These are phyloP conservation scores for Antrozous pallidus DNA, from an alignment of 2,797 vertebrate species.

Conservation along the genomic window DNA sequence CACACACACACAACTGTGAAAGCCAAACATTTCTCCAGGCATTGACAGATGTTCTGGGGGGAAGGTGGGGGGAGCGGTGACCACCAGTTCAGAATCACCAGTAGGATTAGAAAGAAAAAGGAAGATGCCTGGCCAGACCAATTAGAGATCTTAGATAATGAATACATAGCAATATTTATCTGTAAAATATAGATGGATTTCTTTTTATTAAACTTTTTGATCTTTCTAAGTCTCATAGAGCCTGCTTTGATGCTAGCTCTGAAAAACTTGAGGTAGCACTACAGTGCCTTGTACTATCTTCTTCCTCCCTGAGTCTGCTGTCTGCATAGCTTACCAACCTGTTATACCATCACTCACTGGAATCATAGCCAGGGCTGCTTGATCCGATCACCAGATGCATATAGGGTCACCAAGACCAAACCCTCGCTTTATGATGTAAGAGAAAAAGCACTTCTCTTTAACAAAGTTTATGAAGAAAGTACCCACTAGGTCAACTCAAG, in stretches of 20 bases:
- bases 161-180: neutral
- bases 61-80: neutral
- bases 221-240: neutral
- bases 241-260: neutral
- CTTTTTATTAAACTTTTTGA: neutral
- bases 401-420: slow-evolving; percentile 55
- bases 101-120: neutral
- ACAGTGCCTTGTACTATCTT: slow-evolving; percentile 23
- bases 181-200: neutral
- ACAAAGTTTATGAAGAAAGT: slow-evolving; percentile 20
- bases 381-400: neutral
- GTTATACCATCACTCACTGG: slow-evolving; percentile 65
- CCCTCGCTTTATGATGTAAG: slow-evolving; percentile 62
- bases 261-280: neutral
- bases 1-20: neutral
- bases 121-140: neutral
- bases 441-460: slow-evolving; percentile 20
- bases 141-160: neutral
- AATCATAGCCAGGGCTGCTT: neutral
- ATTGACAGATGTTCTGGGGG: neutral
- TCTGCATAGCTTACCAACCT: slow-evolving; percentile 21
- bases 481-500: slow-evolving; percentile 34
- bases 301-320: slow-evolving; percentile 73
- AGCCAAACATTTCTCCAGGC: neutral
- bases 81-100: neutral